phyloP scores from a whole-genome alignment of 2,888 invertebrate species.

The Acanthosepion pharaonis region DNA sequence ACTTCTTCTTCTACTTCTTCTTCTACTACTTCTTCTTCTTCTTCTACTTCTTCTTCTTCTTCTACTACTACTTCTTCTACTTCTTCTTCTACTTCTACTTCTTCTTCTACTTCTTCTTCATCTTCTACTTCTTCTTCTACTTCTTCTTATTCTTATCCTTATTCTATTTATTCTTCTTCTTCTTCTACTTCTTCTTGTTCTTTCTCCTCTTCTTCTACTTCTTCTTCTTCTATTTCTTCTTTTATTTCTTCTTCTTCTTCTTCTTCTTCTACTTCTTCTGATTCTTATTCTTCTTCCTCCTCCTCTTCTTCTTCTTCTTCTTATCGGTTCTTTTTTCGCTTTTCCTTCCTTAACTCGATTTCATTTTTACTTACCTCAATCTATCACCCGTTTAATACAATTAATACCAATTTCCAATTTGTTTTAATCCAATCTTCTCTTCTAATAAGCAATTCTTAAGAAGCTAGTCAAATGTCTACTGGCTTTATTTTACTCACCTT shows the following conservation, averaged over 20 bases:
- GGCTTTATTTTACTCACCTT: not conserved
- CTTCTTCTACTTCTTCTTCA: not conserved
- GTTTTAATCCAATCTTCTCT: not conserved
- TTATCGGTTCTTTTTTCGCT: not conserved
- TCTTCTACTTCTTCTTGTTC: not conserved
- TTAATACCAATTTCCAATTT: not conserved
- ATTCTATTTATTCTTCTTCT: too few species aligned
- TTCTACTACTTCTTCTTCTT: not conserved
- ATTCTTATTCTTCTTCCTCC: rapidly evolving
- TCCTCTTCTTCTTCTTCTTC: not conserved
- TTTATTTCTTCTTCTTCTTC: too few species aligned
- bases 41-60: not conserved
- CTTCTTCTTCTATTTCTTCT: too few species aligned
- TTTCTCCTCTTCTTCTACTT: not conserved
- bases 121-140: not conserved
- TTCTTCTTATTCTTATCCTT: not conserved
- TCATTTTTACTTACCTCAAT: not conserved
- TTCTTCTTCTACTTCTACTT: not conserved
- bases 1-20: not conserved
- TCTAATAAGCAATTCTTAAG: not conserved
- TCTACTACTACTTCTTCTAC: not conserved
- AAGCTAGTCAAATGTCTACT: conserved; percentile 18
- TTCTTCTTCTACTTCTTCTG: rapidly evolving
- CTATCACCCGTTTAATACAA: not conserved
- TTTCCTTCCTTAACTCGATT: not conserved